Evolutionary conservation across 2,113 vertebrate genomes (phyloP), one percentile per base, ranked within the genome.

Genomic region (Octodon degus): DNA sequence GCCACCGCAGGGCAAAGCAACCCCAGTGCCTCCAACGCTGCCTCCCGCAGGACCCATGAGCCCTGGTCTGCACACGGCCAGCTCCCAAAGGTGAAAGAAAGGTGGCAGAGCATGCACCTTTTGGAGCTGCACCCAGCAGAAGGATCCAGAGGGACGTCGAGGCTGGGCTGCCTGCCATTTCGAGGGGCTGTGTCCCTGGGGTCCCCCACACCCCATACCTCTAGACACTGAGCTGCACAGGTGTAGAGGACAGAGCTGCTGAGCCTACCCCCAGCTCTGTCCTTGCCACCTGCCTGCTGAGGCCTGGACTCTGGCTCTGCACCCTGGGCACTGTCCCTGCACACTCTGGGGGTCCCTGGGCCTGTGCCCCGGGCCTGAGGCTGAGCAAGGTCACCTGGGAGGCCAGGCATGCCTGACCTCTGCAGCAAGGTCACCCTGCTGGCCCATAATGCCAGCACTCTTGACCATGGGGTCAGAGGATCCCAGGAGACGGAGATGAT

Each of bases 251-350:
- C 37, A 16, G 30, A 70, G n/a, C 16, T 7, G 34, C 25, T 11
- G 16, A 24, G 55, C 70, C 74, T 3, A 12, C 9, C 50, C 11
- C 0, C 3, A 2, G 2, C n/a, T 9, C 53, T 63, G 32, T 34
- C 60, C 47, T 37, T 9, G 68, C 34, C 12, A 10, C 63, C 63
- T n/a, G 37, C 30, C 55, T 47, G 11, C 88, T 67, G 14, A 0
- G 55, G 55, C 25, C 47, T 16, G 11, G 37, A 40, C 37, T 40
- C 17, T 7, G 20, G 63, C 6, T 50, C 8, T 4, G 58, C 5
- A 4, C 55, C 63, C 30, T 27, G 3, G 10, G 60, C 8, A 30
- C 13, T 1, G 7, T 3, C 14, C 20, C 16, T n/a, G 0, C 1
- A 40, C 63, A 84, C 32, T 11, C 65, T 19, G 20, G 8, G 4